Conservation (phyloP, 1,140 invertebrate species). For the Penaeus vannamei region DNA sequence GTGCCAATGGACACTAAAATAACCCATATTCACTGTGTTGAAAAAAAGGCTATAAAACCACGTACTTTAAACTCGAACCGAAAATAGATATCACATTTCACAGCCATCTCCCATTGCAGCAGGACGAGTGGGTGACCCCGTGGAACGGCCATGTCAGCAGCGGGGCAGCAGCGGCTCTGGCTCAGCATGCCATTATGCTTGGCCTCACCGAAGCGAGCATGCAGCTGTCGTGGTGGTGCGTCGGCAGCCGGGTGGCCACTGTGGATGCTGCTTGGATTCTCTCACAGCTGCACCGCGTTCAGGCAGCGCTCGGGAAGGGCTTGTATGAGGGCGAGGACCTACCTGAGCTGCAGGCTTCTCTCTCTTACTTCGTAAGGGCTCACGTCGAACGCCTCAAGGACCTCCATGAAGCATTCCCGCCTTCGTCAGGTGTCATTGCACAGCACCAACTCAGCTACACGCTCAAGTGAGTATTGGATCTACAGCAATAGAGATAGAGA, state of each 20-base stretch:
- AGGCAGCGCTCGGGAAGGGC: slow-evolving; percentile 38
- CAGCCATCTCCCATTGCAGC: neutral
- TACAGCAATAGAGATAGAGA: neutral
- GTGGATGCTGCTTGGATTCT: slow-evolving; percentile 45
- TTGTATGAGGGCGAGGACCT: slow-evolving; percentile 41
- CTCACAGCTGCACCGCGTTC: slow-evolving; percentile 43
- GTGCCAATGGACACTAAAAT: too few species aligned
- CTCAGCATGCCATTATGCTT: slow-evolving; percentile 52
- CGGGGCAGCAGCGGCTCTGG: slow-evolving; percentile 28
- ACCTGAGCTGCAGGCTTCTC: slow-evolving; percentile 35
- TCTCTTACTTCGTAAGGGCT: slow-evolving; percentile 40
- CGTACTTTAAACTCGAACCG: too few species aligned
- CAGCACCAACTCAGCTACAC: slow-evolving; percentile 48
- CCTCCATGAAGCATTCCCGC: slow-evolving; percentile 45
- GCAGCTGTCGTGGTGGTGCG: slow-evolving; percentile 50
- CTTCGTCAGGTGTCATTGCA: slow-evolving; percentile 44
- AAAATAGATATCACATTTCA: neutral
- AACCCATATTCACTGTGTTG: neutral
- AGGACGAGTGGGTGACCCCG: slow-evolving; percentile 33
- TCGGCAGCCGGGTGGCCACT: slow-evolving; percentile 37
- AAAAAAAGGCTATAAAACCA: neutral
- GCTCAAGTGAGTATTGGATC: slow-evolving; percentile 26
- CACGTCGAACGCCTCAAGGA: slow-evolving; percentile 41
- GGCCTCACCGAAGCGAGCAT: slow-evolving; percentile 31
- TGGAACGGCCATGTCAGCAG: slow-evolving; percentile 46